These are phyloP conservation scores for Vulpes ferrilata DNA, from an alignment of 2,113 vertebrate genomes.

Conservation along the genomic window DNA sequence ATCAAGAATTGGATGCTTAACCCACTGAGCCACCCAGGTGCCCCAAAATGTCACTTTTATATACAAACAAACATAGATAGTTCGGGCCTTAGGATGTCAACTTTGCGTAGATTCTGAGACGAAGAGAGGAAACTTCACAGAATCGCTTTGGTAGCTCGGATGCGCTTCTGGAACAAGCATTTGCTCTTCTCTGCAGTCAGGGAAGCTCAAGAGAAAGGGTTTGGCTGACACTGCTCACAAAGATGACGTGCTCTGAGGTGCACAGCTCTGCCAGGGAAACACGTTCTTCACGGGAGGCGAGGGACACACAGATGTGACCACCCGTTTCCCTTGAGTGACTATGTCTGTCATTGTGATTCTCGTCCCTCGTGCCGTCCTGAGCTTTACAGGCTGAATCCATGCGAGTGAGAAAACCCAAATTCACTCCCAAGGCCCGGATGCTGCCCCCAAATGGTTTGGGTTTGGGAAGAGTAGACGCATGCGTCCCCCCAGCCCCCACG, in stretches of 20 bases:
- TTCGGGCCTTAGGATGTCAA: neutral
- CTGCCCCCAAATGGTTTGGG: neutral
- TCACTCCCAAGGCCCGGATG: neutral
- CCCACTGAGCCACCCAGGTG: neutral
- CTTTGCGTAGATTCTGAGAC: neutral
- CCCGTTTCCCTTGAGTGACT: rapidly evolving
- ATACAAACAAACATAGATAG: neutral
- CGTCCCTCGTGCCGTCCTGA: rapidly evolving
- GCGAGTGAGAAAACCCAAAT: rapidly evolving
- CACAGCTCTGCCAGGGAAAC: rapidly evolving
- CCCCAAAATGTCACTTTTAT: neutral
- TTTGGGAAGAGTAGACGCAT: rapidly evolving
- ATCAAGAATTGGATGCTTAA: neutral
- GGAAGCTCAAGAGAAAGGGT: rapidly evolving
- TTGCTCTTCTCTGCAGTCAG: neutral
- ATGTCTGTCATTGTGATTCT: neutral
- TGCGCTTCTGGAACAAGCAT: neutral
- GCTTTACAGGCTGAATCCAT: neutral
- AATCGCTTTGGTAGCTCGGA: neutral
- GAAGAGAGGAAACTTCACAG: rapidly evolving
- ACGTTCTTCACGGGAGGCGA: rapidly evolving
- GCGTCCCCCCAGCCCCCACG: neutral
- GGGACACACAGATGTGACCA: neutral
- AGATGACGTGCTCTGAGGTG: rapidly evolving
- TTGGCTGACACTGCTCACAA: rapidly evolving